Evolutionary conservation across 2,797 vertebrate genomes (phyloP), one percentile per base, ranked within the genome.

Genomic region (Thripadectes ignobilis): DNA sequence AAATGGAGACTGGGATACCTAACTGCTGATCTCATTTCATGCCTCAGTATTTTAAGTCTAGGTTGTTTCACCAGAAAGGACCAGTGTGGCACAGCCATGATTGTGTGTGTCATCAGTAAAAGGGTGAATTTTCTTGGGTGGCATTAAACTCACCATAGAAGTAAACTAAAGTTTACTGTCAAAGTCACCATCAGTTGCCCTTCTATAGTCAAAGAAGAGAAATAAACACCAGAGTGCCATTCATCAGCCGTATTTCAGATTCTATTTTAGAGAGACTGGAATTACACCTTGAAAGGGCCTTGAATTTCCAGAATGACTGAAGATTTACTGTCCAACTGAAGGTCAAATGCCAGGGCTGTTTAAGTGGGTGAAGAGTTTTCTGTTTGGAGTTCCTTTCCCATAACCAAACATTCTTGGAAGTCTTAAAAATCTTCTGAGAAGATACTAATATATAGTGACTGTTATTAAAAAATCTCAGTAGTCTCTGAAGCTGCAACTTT

Each of bases 231-330:
- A 49, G 34, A 65, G 52, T 52, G 34, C 29, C 45, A 86, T 86
- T 90, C 34, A 74, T 84, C 36, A 81, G 7, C 9, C 5, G 1
- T 75, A 36, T 88, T 86, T 92, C 86, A 75, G 46, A 62, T 93
- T 95, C 22, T 75, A 4, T 48, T 88, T 81, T 29, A 72, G 38
- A 77, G 26, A 54, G 27, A 57, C 21, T 69, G 18, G 36, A 93
- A 69, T 18, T 63, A 32, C 15, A 65, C 15, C 30, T 89, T 86
- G 62, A 79, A 88, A 75, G 6, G 27, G 32, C 8, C n/a, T 84
- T 73, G 30, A 75, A 73, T 90, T 88, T 93, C 38, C 39, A 78
- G 84, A 78, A 54, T 61, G 23, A 36, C 8, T 80, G 19, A 71
- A 71, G 38, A 83, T 80, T 90, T 77, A 71, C 19, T 68, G 49